Evolutionary conservation across 2,797 vertebrate genomes (phyloP).

Genomic region (Leptodactylus fallax): DNA sequence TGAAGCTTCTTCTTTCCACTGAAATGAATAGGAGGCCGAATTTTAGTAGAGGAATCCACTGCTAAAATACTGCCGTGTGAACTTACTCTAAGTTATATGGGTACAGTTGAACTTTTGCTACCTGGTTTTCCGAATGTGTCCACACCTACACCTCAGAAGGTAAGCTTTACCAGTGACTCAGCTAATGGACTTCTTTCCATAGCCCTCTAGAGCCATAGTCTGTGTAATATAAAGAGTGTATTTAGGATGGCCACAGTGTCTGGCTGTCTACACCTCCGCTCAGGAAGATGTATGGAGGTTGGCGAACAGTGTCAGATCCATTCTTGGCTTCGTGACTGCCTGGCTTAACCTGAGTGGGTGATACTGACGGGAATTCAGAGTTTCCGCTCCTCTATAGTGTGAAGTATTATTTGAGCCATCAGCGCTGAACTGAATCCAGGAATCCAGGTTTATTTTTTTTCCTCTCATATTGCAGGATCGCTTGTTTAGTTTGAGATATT

Average conservation of each 20-base stretch:
- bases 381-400: constrained; percentile 17
- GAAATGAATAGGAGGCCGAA: too few relatives aligned
- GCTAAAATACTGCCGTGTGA: too few relatives aligned
- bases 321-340: not conserved
- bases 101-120: too few relatives aligned
- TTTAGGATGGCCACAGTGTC: not conserved
- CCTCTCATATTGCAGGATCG: constrained; percentile 2
- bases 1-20: too few relatives aligned
- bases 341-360: constrained; percentile 43
- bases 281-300: not conserved
- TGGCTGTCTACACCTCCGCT: not conserved
- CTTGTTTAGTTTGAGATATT: constrained; percentile 30
- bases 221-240: not conserved
- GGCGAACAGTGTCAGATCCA: not conserved
- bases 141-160: too few relatives aligned
- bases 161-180: not conserved
- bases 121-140: not conserved
- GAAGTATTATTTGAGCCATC: not conserved
- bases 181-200: not conserved
- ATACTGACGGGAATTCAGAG: constrained; percentile 21
- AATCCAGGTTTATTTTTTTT: not conserved
- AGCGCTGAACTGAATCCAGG: not conserved
- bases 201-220: not conserved
- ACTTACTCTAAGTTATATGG: too few relatives aligned
- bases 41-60: too few relatives aligned